Percentiles rank a stretch among this genome's conserved stretches.
phyloP scores from a whole-genome alignment of 2,888 invertebrate species.

The Phrixothrix hirtus region DNA sequence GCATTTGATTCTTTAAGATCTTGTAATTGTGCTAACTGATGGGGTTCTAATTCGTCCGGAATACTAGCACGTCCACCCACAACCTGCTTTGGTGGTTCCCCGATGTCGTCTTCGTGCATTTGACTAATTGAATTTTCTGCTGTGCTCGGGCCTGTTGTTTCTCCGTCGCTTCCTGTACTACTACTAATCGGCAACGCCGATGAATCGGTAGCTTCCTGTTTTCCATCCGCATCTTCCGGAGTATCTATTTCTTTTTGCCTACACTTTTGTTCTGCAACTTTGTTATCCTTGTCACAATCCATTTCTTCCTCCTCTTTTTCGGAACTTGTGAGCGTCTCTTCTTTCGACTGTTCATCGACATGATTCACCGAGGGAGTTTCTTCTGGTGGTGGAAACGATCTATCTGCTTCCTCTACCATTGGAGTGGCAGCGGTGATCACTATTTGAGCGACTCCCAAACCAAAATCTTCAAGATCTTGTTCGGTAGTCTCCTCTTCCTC shows the following conservation, averaged over 20 bases:
- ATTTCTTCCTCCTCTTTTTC: constrained; percentile 16
- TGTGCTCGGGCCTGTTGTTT: constrained; percentile 66
- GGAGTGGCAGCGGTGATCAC: constrained; percentile 94
- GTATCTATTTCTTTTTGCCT: constrained; percentile 34
- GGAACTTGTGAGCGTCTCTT: constrained; percentile 39
- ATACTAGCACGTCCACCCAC: constrained; percentile 81
- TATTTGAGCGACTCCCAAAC: constrained; percentile 84
- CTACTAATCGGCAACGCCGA: constrained; percentile 66
- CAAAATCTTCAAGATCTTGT: constrained; percentile 61
- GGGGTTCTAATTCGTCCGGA: constrained; percentile 87
- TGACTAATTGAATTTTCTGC: constrained; percentile 65
- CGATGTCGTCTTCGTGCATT: constrained; percentile 51
- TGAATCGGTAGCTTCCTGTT: constrained; percentile 61
- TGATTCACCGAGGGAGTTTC: constrained; percentile 48
- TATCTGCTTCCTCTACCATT: constrained; percentile 84
- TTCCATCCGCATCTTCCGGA: constrained; percentile 49
- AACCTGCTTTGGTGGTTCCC: constrained; percentile 68
- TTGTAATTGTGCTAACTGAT: constrained; percentile 84
- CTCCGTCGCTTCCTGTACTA: constrained; percentile 69
- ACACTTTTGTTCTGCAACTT: constrained; percentile 32
- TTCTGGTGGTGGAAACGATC: constrained; percentile 71
- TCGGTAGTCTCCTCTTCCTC: constrained; percentile 31
- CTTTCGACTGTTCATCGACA: constrained; percentile 33
- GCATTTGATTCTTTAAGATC: constrained; percentile 91
- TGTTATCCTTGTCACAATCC: constrained; percentile 10